Evolutionary conservation across 1,140 invertebrate species (phyloP), one percentile per base, ranked within the genome.

Genomic region (Zaprionus ghesquierei): DNA sequence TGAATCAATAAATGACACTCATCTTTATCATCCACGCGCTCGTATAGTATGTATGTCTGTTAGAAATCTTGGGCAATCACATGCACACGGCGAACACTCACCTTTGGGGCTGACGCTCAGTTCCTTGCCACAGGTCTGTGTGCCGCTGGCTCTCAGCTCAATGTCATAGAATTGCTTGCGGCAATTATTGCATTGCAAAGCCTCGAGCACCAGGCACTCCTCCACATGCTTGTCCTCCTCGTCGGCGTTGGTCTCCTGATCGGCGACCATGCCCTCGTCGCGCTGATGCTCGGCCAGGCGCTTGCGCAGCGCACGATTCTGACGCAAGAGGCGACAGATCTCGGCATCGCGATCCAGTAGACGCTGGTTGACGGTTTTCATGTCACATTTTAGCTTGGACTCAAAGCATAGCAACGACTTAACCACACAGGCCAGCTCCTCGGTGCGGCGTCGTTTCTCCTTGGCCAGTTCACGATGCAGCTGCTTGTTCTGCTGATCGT

Each of bases 381-480:
- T 95, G 82, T 96, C 95, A 60, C 94, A 94, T 60, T 94, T 93
- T 2, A 96, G 81, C 29, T 94, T 92, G 0, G 94, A 93, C 78
- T 96, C 95, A 18, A 95, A 93, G 13, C 94, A 93, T 2, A 95
- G 81, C 18, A 96, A 81, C 0, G 95, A 95, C 9, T 95, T 93
- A 2, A 95, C 91, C 20, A 96, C 93, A 63, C 93, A 93, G 18
- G 94, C 93, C 13, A 95, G 90, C 76, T 95, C 95, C 58, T 94
- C 93, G 66, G 94, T 94, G 6, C 94, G 93, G 0, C 95, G 89
- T 1, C 90, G 92, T 46, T 93, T 93, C 76, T 95, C 94, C 55
- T 81, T 90, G 60, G 78, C 76, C 61, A 92, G 53, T 46, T 92
- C 91, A 13, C 76, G 75, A 54, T 92, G 80, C 51, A 92, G 62